These are phyloP conservation scores for Teleiodes luculella DNA, from an alignment of 2,888 invertebrate species.

Conservation along the genomic window DNA sequence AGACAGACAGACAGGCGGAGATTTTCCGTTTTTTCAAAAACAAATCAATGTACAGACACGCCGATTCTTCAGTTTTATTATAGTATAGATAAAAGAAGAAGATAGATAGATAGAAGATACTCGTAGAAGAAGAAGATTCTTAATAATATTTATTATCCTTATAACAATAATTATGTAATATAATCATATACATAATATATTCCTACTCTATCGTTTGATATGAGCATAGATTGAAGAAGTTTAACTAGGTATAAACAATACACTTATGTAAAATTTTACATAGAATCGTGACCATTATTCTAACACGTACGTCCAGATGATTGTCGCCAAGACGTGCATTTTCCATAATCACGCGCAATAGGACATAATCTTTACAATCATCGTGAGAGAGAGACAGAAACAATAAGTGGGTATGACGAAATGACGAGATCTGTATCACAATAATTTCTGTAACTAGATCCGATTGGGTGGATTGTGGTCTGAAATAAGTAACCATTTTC, in stretches of 20 bases:
- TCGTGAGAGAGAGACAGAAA: constrained; percentile 28
- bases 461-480: constrained; percentile 35
- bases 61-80: no score
- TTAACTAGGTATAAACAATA: neutral
- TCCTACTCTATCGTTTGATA: no score
- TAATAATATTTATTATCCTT: no score
- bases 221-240: no score
- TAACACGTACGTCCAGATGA: constrained; percentile 30
- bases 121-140: no score
- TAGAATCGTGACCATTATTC: neutral
- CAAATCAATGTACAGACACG: no score
- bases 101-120: no score
- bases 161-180: no score
- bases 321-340: constrained; percentile 32
- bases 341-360: constrained; percentile 33
- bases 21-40: no score
- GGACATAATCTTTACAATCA: constrained; percentile 26
- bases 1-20: no score
- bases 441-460: constrained; percentile 63
- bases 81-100: no score
- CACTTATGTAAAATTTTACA: neutral
- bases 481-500: constrained; percentile 24
- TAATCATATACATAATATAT: no score
- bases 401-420: constrained; percentile 26
- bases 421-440: constrained; percentile 44